Base-by-base conservation (phyloP, 2,888 invertebrate genomes). In the Diadegma fenestrale region DNA sequence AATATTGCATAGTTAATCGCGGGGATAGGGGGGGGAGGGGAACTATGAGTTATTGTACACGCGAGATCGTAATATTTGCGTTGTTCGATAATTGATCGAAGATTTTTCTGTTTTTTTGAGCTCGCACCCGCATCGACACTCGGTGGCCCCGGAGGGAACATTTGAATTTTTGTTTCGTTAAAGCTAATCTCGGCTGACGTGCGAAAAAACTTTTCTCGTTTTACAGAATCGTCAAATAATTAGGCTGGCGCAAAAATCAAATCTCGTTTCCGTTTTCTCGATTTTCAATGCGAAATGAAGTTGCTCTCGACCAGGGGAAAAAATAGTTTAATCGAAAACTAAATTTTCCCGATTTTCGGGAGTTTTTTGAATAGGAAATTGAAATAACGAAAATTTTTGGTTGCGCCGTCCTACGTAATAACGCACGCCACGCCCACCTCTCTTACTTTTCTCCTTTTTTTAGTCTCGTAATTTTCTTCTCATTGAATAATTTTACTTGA, bases 401-500 rank as follows among this genome's bases (percentile, higher is more conserved):
- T 73, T 43, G 73, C 73, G 58, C 61, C 73, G 61, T 30, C 61
- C 61, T 75, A n/a, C 22, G 58, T 26, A 58, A 58, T 75, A 54
- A 69, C 51, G 73, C 51, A 75, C 51, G 33, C 19, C 41, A 71
- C 37, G 63, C 76, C 19, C 75, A 61, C 76, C 26, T 72, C 73
- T 43, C 78, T 43, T 37, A 71, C 64, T 37, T 14, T 58, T 26
- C 58, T 58, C 4, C 26, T 58, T 41, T 58, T 45, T 26, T 68
- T 63, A 68, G 68, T 82, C 68, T 61, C 82, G 73, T 61, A 30
- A 64, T 82, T 84, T 81, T 72, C 72, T 54, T 71, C 48, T 71
- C 69, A 58, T 69, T 48, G 30, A 4, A 26, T 14, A 19, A 72
- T 76, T 48, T 82, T 92, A 93, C 85, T 93, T 92, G 79, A 93